phyloP scores from a whole-genome alignment of 2,113 vertebrate genomes.

The Hassar affinis region DNA sequence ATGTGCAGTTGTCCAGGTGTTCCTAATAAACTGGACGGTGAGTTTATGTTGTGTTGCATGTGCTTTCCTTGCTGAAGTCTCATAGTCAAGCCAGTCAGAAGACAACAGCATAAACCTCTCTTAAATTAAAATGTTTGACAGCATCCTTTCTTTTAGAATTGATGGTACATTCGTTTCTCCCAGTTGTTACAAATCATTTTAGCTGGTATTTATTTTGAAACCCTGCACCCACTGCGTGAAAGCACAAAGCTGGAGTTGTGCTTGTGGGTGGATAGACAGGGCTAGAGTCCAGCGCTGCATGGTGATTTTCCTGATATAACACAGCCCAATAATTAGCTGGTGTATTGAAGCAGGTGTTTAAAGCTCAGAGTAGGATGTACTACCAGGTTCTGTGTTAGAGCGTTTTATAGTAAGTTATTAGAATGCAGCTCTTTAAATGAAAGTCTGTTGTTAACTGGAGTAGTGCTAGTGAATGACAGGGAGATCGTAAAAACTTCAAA shows the following conservation, averaged over 20 bases:
- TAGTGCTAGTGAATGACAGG: neutral
- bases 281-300: conserved; percentile 5
- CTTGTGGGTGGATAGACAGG: conserved; percentile 19
- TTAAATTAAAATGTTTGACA: neutral
- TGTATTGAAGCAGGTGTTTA: conserved; percentile 12
- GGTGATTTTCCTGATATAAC: conserved; percentile 8
- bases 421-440: neutral
- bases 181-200: neutral
- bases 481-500: neutral
- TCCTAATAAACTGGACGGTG: neutral
- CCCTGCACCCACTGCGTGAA: neutral
- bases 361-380: conserved; percentile 5
- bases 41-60: neutral
- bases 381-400: neutral
- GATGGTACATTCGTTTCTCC: neutral
- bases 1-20: neutral
- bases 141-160: neutral
- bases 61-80: neutral
- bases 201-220: neutral
- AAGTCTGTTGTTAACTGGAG: conserved; percentile 1
- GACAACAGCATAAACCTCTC: neutral
- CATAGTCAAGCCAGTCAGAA: neutral
- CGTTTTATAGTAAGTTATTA: neutral
- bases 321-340: conserved; percentile 12
- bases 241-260: conserved; percentile 11